These are phyloP conservation scores for Pogonocichla stellata DNA, from an alignment of 2,113 vertebrate genomes.

Conservation along the genomic window DNA sequence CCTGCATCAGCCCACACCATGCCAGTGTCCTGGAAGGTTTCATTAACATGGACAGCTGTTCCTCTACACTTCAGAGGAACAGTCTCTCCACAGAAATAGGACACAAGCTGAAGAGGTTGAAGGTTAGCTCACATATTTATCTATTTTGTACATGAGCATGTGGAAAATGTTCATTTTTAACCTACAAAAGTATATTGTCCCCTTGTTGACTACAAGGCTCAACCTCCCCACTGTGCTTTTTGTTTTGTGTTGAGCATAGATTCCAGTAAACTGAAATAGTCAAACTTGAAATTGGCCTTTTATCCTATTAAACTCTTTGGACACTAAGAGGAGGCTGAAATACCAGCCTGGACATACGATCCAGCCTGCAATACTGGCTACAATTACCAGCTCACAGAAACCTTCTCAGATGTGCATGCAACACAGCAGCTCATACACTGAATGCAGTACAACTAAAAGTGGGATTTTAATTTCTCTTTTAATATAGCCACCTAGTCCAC, in stretches of 20 bases:
- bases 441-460: not conserved
- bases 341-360: not conserved
- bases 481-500: not conserved
- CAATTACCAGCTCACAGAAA: not conserved
- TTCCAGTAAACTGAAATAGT: not conserved
- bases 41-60: not conserved
- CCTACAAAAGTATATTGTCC: not conserved
- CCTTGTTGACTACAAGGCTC: not conserved
- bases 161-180: not conserved
- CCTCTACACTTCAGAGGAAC: not conserved
- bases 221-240: not conserved
- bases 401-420: not conserved
- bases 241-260: not conserved
- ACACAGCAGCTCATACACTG: accelerated
- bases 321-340: constrained; percentile 1
- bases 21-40: not conserved
- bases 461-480: not conserved
- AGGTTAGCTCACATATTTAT: not conserved
- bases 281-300: not conserved
- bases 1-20: not conserved
- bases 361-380: not conserved
- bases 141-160: not conserved
- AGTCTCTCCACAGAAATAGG: not conserved
- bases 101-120: constrained; percentile 5
- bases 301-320: not conserved